Evolutionary conservation across 2,113 vertebrate genomes (phyloP).

Genomic region (Phylloscopus trochiloides): DNA sequence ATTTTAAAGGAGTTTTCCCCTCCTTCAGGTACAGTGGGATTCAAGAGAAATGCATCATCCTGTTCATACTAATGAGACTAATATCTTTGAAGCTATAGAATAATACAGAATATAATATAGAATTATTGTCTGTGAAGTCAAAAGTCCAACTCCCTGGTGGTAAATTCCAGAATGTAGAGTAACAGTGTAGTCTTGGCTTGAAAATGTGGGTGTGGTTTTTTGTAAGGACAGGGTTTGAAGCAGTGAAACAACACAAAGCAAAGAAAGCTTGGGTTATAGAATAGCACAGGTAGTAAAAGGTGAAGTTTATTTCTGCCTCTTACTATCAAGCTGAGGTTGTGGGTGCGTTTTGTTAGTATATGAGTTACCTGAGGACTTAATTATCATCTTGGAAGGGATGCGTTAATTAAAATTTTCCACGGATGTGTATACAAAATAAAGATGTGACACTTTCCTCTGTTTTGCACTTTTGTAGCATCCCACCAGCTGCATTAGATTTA

Average conservation of each 20-base stretch:
- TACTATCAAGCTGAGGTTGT: background rate
- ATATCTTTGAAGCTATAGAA: background rate
- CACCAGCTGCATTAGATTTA: conserved; percentile 88
- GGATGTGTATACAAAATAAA: background rate
- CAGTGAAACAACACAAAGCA: background rate
- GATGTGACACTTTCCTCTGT: background rate
- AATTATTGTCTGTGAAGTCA: background rate
- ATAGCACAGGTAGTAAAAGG: background rate
- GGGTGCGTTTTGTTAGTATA: background rate
- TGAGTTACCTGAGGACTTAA: background rate
- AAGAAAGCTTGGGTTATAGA: background rate
- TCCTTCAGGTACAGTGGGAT: background rate
- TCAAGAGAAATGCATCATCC: background rate
- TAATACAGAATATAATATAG: background rate
- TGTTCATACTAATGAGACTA: background rate
- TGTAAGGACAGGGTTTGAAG: background rate
- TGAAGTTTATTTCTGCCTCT: background rate
- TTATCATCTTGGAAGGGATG: background rate
- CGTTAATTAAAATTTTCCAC: background rate
- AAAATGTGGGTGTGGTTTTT: background rate
- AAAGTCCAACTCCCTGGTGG: background rate
- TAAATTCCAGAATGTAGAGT: background rate
- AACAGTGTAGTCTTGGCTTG: background rate
- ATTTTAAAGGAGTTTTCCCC: background rate
- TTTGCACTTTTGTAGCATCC: conserved; percentile 78